Conservation (phyloP, 2,888 invertebrate species). For the Nezara viridula region DNA sequence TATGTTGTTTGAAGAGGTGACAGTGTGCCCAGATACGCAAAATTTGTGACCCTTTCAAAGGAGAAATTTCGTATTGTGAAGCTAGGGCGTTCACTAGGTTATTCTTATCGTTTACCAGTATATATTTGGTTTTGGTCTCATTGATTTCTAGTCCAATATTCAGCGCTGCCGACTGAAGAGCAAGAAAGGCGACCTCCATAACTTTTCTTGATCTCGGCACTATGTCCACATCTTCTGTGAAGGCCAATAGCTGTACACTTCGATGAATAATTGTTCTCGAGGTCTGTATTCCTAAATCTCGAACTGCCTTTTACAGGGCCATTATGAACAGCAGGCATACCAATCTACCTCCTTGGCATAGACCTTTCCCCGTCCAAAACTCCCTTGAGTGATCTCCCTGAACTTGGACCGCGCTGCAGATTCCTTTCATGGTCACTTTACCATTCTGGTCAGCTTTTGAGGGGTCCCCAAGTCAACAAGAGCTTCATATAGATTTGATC, state of each 20-base stretch:
- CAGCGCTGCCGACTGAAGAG: not conserved
- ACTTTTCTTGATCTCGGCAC: not conserved
- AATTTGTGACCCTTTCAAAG: too few relatives aligned
- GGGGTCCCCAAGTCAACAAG: not conserved
- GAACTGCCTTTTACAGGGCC: slow-evolving; percentile 1
- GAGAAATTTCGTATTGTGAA: too few relatives aligned
- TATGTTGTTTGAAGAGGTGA: not conserved
- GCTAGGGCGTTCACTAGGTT: too few relatives aligned
- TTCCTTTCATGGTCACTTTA: not conserved
- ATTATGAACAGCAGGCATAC: not conserved
- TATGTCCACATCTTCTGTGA: not conserved
- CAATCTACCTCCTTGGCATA: not conserved
- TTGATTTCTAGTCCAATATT: too few relatives aligned
- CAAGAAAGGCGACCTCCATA: not conserved
- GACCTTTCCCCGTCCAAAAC: slow-evolving; percentile 6
- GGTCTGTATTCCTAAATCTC: not conserved
- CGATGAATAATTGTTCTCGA: not conserved
- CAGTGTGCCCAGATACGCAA: not conserved
- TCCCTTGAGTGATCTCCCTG: not conserved
- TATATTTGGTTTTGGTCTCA: too few relatives aligned
- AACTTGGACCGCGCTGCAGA: not conserved
- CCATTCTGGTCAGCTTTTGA: not conserved
- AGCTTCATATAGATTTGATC: not conserved
- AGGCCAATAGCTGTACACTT: not conserved
- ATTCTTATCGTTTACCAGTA: too few relatives aligned